These are phyloP conservation scores for Cantharis lateralis DNA, from an alignment of 2,888 invertebrate species.

Conservation along the genomic window DNA sequence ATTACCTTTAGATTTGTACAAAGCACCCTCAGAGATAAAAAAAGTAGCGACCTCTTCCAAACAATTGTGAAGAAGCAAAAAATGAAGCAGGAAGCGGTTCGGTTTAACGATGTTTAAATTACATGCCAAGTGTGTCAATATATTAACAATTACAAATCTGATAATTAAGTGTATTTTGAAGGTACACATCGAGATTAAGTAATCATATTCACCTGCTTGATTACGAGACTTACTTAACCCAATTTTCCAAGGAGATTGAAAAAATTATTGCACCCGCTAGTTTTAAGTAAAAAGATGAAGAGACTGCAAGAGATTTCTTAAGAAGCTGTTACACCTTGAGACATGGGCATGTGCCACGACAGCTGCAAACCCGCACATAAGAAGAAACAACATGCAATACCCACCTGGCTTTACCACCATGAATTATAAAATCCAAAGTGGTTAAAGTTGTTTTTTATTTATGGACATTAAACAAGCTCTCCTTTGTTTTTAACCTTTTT, in stretches of 20 bases:
- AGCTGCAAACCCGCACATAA: slow-evolving; percentile 41
- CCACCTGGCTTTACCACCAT: slow-evolving; percentile 44
- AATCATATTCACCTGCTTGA: slow-evolving; percentile 14
- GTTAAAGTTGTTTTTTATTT: background rate
- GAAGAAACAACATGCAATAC: slow-evolving; percentile 38
- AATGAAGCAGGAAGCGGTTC: background rate
- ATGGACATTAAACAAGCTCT: background rate
- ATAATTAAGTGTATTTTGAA: background rate
- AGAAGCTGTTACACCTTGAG: slow-evolving; percentile 38
- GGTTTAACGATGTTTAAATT: background rate
- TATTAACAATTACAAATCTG: background rate
- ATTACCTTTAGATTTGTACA: background rate
- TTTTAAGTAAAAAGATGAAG: slow-evolving; percentile 17
- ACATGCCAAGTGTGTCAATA: background rate
- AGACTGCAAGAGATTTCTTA: slow-evolving; percentile 32
- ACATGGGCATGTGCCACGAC: slow-evolving; percentile 45
- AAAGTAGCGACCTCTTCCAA: background rate
- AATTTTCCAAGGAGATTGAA: slow-evolving; percentile 16
- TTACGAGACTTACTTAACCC: slow-evolving; percentile 17
- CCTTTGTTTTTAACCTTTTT: background rate
- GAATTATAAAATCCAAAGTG: slow-evolving; percentile 37
- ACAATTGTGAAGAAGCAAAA: background rate
- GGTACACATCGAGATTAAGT: background rate
- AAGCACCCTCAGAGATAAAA: background rate
- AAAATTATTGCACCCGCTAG: slow-evolving; percentile 6